Evolutionary conservation across 2,888 invertebrate genomes (phyloP), one percentile per base, ranked within the genome.

Genomic region (Caenorhabditis sp.): DNA sequence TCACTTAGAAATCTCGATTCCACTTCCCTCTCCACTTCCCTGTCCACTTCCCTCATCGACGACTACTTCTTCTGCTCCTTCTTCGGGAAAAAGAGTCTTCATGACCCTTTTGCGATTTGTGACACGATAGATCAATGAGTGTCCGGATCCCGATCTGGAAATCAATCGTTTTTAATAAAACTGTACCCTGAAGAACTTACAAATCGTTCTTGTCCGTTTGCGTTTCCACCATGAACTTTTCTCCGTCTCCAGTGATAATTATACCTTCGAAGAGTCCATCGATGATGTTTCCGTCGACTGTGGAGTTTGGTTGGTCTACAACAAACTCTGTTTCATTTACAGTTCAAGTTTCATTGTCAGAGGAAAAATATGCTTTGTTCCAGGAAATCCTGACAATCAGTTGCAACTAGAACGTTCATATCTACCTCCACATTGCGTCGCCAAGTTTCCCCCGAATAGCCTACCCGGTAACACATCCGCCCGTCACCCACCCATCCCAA

Each of bases 191-290:
- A 32, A 32, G 9, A 32, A 9, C 32, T 32, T 9, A 32, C 32
- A 32, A 32, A 32, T n/a, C n/a, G n/a, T n/a, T n/a, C n/a, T n/a
- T n/a, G n/a, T n/a, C n/a, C n/a, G n/a, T n/a, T n/a, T n/a, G n/a
- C n/a, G n/a, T 18, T 28, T 74, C 74, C 0, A 74, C 65, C 65
- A 74, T 74, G 60, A 74, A 74, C 18, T 74, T 74, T 26, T 67
- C 65, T 40, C 74, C 74, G 28, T 74, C 74, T 60, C 74, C 74
- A 58, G 74, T 74, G 37, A 74, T 50, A 74, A 74, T 74, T 28
- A 74, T 60, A 6, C 74, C 74, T 40, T 58, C 74, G 44, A 74
- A 74, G 5, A 58, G 20, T 18, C 74, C 74, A 58, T 74, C 44
- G 0, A 74, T 28, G n/a, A 74, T 53, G n/a, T 60, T 58, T 28